A percentile compares a stretch with the other conserved stretches of the same genome.
These are phyloP conservation scores for Cettia cetti DNA, from an alignment of 2,113 vertebrate species.

Conservation along the genomic window DNA sequence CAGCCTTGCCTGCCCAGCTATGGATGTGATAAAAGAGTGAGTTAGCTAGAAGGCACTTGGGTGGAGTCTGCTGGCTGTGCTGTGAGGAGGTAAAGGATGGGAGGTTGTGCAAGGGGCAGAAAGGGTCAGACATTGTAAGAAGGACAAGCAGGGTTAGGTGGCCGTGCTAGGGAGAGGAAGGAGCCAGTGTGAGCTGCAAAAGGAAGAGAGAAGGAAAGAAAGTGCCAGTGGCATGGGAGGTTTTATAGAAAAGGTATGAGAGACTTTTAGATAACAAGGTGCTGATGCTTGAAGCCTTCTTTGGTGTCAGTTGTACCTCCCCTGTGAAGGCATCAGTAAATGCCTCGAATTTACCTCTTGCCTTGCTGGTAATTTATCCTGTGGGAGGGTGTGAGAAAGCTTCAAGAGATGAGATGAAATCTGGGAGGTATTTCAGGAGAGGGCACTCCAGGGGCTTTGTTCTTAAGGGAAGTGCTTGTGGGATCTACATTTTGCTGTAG, in stretches of 20 bases:
- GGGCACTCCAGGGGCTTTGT: accelerated
- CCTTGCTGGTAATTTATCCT: accelerated
- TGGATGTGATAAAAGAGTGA: background rate
- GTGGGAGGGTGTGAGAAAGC: background rate
- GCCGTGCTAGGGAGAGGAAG: background rate
- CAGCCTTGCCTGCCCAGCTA: background rate
- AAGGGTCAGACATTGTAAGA: background rate
- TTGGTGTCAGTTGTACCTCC: background rate
- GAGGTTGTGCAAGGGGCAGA: background rate
- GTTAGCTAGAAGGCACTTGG: background rate
- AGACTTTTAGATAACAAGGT: background rate
- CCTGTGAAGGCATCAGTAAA: background rate
- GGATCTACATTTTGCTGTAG: background rate
- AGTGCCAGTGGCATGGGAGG: background rate
- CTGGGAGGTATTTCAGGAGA: background rate
- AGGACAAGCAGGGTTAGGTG: background rate
- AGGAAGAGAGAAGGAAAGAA: background rate
- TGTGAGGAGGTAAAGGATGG: background rate
- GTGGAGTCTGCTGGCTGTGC: background rate
- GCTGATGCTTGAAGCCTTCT: background rate
- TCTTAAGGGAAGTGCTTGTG: background rate
- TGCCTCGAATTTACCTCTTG: background rate
- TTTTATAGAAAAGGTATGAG: background rate
- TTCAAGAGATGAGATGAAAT: background rate
- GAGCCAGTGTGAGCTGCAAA: background rate